Evolutionary conservation across 2,113 vertebrate genomes (phyloP), one percentile per base, ranked within the genome.

Genomic region (Poeciliopsis prolifica): DNA sequence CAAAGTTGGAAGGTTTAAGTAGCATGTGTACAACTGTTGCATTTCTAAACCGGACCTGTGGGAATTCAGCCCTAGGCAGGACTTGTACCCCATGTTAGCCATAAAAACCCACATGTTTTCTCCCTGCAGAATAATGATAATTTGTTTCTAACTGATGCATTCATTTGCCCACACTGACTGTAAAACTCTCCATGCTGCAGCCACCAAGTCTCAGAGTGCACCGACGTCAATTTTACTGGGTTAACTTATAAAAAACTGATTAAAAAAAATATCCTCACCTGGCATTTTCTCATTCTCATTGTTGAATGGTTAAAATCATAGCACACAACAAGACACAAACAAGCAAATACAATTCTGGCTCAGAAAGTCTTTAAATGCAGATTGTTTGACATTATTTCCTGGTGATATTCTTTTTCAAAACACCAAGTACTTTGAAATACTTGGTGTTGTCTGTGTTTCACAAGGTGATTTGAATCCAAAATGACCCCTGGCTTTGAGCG

Each of bases 211-310:
- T 71, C 3, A 24, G 75, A 71, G 79, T 80, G 86, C 65, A 28
- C 86, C 83, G 88, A 87, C 86, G 85, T 58, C 51, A 91, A 86
- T 86, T 86, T 85, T 89, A 88, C 86, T 80, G 77, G 67, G 83
- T 90, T 89, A 83, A 86, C 78, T 80, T 65, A 78, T 75, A 79
- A 86, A 29, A 29, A 2, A n/a, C n/a, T n/a, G n/a, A n/a, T n/a
- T n/a, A n/a, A n/a, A 28, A 80, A 37, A 88, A 90, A 77, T 79
- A 65, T 64, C 85, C 86, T 87, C 71, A 6, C 82, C 85, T 86
- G 82, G 81, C 73, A 88, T 87, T 85, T 84, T 80, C 82, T 75
- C 78, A 79, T 87, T 29, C 29, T 29, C 75, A 73, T 86, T 87
- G 77, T 85, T 78, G 78, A 58, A 85, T 67, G 81, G 85, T 75